These are phyloP conservation scores for Ceratosolen fusciceps DNA, from an alignment of 1,140 invertebrate species.

Conservation along the genomic window DNA sequence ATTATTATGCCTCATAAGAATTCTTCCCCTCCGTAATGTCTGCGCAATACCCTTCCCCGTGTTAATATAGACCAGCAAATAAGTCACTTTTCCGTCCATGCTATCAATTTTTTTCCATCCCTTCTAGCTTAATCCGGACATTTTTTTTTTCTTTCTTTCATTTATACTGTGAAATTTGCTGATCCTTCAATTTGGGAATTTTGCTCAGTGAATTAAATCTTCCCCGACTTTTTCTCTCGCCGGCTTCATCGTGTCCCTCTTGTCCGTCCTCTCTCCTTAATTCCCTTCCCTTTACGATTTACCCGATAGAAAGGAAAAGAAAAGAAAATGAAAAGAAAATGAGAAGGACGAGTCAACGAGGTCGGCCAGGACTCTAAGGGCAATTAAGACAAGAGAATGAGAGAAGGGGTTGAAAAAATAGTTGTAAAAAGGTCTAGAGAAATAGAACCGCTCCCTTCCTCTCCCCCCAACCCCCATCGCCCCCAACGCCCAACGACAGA, in stretches of 20 bases:
- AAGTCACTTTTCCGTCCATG: neutral
- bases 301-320: constrained; percentile 3
- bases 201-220: constrained; percentile 43
- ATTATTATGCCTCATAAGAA: too few relatives aligned
- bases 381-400: constrained; percentile 35
- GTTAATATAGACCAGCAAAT: constrained; percentile 9
- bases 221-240: constrained; percentile 16
- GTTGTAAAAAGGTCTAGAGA: neutral
- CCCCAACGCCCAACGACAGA: too few relatives aligned
- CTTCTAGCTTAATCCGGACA: neutral
- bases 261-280: constrained; percentile 8
- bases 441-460: too few relatives aligned
- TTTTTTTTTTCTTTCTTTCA: constrained; percentile 13
- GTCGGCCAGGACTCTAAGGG: neutral
- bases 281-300: constrained; percentile 8
- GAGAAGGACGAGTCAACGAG: constrained; percentile 8
- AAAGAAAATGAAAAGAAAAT: too few relatives aligned
- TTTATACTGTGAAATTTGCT: constrained; percentile 38
- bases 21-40: neutral
- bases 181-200: constrained; percentile 42
- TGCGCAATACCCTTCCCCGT: neutral
- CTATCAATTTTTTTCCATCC: neutral
- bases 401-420: constrained; percentile 16
- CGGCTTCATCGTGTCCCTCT: constrained; percentile 24
- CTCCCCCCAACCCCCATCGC: too few relatives aligned